phyloP scores from a whole-genome alignment of 2,888 invertebrate species.

The Gastrophysa polygoni region DNA sequence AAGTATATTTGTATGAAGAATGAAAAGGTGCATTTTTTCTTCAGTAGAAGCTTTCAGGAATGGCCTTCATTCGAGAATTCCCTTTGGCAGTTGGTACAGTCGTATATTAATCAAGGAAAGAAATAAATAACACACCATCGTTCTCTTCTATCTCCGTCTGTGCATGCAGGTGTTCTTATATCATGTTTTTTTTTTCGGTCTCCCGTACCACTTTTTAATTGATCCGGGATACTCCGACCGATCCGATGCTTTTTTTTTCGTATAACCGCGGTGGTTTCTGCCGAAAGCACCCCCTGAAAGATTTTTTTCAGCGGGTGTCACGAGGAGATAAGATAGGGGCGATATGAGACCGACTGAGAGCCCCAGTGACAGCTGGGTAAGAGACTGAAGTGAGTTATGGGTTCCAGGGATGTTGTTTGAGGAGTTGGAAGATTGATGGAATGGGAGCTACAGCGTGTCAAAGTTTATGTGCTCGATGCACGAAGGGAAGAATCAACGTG shows the following conservation, averaged over 20 bases:
- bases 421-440: not conserved
- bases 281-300: slow-evolving; percentile 42
- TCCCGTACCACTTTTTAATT: slow-evolving; percentile 24
- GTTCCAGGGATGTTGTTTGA: not conserved
- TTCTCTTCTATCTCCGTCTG: too few relatives aligned
- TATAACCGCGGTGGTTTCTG: slow-evolving; percentile 34
- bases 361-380: slow-evolving; percentile 6
- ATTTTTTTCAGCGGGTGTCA: slow-evolving; percentile 33
- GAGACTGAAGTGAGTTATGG: slow-evolving; percentile 12
- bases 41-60: too few relatives aligned
- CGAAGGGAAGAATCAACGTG: too few relatives aligned
- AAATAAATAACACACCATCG: too few relatives aligned
- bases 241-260: slow-evolving; percentile 27
- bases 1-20: too few relatives aligned
- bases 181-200: slow-evolving; percentile 19
- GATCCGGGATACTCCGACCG: slow-evolving; percentile 26
- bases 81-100: too few relatives aligned
- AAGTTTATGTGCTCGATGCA: too few relatives aligned
- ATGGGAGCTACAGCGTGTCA: not conserved
- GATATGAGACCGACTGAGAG: not conserved
- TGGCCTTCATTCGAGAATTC: too few relatives aligned
- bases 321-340: slow-evolving; percentile 11
- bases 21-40: too few relatives aligned
- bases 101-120: too few relatives aligned
- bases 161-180: slow-evolving; percentile 26